Base-by-base conservation (phyloP, 2,113 vertebrate species). In the Edolisoma coerulescens region DNA sequence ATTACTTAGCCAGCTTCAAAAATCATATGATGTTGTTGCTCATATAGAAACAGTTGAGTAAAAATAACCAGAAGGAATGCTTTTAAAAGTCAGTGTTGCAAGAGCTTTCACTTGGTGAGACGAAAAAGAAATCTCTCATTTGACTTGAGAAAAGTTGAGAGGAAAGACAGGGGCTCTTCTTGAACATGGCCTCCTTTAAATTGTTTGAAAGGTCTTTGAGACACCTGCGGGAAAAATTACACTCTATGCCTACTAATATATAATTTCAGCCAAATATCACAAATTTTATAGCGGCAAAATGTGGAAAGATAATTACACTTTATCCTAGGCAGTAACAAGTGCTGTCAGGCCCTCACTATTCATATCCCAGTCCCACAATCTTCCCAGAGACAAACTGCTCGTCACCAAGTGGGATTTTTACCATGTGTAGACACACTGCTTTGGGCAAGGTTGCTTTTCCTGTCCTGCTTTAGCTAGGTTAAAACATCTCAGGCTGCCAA, bases 11-110 rank as follows among this genome's bases (percentile, higher is more conserved):
- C 47, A 76, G 54, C 75, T 84, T 86, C 54, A 88, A 83, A 90
- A 92, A 87, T 93, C 90, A 90, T 88, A 90, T 88, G 93, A 95
- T 92, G 52, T 26, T 91, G 28, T 95, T 95, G 59, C 67, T 97
- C 82, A 88, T 78, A 90, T 11, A 94, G 45, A 88, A 94, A 74
- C 42, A 54, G 71, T 90, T 90, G 56, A 84, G 93, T 49, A 94
- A 94, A 91, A 96, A 91, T 93, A 94, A 95, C 74, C 42, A 86
- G 19, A 59, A 44, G 47, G 54, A 89, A 77, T 61, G 42, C 8
- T 90, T 87, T 93, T 90, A 77, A 77, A 90, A 90, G 56, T 76
- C 70, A 91, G 12, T 78, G 42, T 77, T 93, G 61, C 68, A 87
- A 88, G 54, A 80, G 26, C 15, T 91, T 91, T 69, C 67, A 27